These are phyloP conservation scores for Pristiophorus japonicus DNA, from an alignment of 2,113 vertebrate species.

Conservation along the genomic window DNA sequence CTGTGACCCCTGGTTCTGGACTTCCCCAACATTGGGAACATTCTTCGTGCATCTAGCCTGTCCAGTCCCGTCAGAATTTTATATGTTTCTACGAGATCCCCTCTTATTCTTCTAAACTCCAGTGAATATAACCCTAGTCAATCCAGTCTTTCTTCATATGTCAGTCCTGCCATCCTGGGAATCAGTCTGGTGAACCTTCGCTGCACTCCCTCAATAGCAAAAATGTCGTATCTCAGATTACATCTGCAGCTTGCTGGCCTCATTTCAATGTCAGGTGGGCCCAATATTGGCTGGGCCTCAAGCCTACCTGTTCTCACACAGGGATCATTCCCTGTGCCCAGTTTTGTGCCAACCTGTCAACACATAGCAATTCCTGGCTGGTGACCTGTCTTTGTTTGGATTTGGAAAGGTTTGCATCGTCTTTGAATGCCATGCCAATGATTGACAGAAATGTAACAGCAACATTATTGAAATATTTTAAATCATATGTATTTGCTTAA, in stretches of 20 bases:
- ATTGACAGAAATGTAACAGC: slow-evolving; percentile 42
- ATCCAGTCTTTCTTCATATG: no score
- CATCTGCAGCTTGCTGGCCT: neutral
- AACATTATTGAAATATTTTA: slow-evolving; percentile 42
- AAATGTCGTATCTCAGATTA: no score
- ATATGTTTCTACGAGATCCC: no score
- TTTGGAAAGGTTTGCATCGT: slow-evolving; percentile 44
- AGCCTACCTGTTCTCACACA: neutral
- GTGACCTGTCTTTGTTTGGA: slow-evolving; percentile 54
- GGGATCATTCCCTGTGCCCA: neutral
- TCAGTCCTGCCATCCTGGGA: no score
- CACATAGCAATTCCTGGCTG: slow-evolving; percentile 52
- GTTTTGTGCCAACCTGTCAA: neutral
- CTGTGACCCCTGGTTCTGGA: no score
- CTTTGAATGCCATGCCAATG: slow-evolving; percentile 41
- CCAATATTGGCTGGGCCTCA: slow-evolving; percentile 33
- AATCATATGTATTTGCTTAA: slow-evolving; percentile 42
- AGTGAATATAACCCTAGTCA: no score
- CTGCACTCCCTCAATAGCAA: no score
- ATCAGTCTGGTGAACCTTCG: no score
- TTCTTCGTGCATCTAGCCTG: no score
- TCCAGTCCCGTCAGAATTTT: no score
- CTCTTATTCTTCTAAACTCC: no score
- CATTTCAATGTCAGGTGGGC: neutral
- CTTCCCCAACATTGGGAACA: no score